phyloP scores from a whole-genome alignment of 2,888 invertebrate species.

The Plagodis pulveraria region DNA sequence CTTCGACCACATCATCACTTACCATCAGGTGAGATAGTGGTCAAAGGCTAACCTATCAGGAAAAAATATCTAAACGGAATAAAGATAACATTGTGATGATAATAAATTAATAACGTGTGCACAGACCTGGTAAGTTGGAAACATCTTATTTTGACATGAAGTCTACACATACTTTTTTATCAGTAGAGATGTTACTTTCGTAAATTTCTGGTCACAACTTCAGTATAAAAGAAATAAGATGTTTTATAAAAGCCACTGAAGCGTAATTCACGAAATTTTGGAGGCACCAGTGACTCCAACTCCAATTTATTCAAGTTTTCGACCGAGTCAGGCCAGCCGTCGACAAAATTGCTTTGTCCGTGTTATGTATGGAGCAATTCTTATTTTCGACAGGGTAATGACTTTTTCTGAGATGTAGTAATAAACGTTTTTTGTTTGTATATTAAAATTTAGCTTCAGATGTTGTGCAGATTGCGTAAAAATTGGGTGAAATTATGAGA shows the following conservation, averaged over 20 bases:
- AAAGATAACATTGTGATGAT: too few species aligned
- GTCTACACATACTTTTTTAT: too few species aligned
- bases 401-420: slow-evolving; percentile 2
- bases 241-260: neutral
- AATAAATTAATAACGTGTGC: too few species aligned
- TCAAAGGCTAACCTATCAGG: too few species aligned
- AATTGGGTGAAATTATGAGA: neutral
- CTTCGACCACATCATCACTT: too few species aligned
- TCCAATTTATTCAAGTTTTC: slow-evolving; percentile 7
- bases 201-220: too few species aligned
- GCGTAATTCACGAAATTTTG: neutral
- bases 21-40: too few species aligned
- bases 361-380: slow-evolving; percentile 3
- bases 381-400: slow-evolving; percentile 16
- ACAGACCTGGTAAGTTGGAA: too few species aligned
- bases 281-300: slow-evolving; percentile 6
- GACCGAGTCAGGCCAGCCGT: slow-evolving; percentile 2
- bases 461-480: slow-evolving; percentile 8
- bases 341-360: slow-evolving; percentile 12
- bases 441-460: slow-evolving; percentile 13
- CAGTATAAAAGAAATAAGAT: neutral
- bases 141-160: too few species aligned
- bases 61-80: too few species aligned
- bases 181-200: too few species aligned
- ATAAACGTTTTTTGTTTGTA: neutral